These are phyloP conservation scores for Noctua pronuba DNA, from an alignment of 2,888 invertebrate species.

Conservation along the genomic window DNA sequence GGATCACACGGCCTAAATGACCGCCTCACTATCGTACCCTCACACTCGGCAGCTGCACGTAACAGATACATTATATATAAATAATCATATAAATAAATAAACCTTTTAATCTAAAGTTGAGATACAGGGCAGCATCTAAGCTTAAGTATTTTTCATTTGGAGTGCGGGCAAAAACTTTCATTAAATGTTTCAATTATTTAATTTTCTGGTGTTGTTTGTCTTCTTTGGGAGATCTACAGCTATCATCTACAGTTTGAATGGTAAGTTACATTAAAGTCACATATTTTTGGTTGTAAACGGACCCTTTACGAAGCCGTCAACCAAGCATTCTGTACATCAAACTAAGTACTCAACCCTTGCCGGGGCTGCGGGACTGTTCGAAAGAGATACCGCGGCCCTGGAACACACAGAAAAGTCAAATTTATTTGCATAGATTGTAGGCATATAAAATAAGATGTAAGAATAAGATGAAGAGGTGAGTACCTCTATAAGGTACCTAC, in stretches of 20 bases:
- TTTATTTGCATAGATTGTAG: no score
- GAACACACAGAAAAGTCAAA: no score
- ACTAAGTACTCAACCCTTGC: no score
- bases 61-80: conserved; percentile 11
- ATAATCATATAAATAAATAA: neutral
- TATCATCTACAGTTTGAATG: conserved; percentile 65
- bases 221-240: conserved; percentile 52
- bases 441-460: no score
- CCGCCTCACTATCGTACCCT: no score
- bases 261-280: conserved; percentile 54
- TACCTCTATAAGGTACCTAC: no score
- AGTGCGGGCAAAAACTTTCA: neutral
- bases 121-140: neutral
- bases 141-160: neutral
- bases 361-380: no score
- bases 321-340: no score
- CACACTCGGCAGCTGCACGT: conserved; percentile 43
- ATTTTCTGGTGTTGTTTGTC: conserved; percentile 37
- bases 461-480: no score
- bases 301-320: no score
- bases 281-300: neutral
- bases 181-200: conserved; percentile 50
- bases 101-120: neutral
- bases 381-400: no score
- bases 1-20: no score